Conservation (phyloP, 2,797 vertebrate genomes). For the Taenioides sp. region DNA sequence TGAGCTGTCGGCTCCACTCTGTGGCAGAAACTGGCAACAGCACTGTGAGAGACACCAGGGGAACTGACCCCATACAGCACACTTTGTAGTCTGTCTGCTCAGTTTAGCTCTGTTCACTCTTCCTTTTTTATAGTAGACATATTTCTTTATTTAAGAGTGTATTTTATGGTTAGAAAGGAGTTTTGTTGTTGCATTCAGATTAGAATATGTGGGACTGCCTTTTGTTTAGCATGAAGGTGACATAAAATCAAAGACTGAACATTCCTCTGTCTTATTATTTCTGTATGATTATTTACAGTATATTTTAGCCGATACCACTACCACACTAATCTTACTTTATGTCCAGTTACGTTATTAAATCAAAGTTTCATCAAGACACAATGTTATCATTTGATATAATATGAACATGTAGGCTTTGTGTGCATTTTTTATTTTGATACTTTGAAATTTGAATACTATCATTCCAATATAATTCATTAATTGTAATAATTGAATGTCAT, state of each 20-base stretch:
- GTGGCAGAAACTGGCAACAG: slow-evolving; percentile 64
- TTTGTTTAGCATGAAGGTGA: too few relatives aligned
- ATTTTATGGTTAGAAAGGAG: not conserved
- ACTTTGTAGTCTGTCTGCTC: slow-evolving; percentile 40
- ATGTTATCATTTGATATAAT: not conserved
- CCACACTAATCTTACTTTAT: not conserved
- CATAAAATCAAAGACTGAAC: not conserved
- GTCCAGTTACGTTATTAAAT: not conserved
- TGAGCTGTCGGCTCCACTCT: slow-evolving; percentile 57
- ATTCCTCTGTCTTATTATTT: not conserved
- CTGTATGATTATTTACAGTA: not conserved
- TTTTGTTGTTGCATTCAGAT: not conserved
- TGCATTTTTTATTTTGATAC: not conserved
- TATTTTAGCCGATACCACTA: not conserved
- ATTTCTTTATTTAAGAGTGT: not conserved
- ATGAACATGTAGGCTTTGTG: not conserved
- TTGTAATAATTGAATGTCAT: not conserved
- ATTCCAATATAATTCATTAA: not conserved
- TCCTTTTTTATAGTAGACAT: not conserved
- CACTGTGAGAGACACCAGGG: slow-evolving; percentile 54
- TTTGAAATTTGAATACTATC: not conserved
- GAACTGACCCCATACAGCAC: slow-evolving; percentile 46
- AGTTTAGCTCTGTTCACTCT: slow-evolving; percentile 13
- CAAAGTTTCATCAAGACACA: not conserved
- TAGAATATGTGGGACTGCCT: not conserved